Evolutionary conservation across 2,888 invertebrate genomes (phyloP).

Genomic region (Eupeodes latifasciatus): DNA sequence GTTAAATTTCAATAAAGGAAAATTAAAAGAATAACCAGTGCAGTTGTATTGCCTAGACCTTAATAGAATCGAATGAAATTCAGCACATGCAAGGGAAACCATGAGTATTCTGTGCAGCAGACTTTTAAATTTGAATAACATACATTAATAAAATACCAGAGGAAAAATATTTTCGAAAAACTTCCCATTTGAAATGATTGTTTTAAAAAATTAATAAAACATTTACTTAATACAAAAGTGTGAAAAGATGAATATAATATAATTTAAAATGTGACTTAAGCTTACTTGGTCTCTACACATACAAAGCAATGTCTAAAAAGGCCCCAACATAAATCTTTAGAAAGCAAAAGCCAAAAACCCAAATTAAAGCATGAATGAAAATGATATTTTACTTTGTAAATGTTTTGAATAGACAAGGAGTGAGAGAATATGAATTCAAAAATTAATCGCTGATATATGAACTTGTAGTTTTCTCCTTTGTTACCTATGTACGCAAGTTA

Average conservation of each 20-base stretch:
- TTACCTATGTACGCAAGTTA: neutral
- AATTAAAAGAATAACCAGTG: too few species aligned
- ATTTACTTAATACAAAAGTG: neutral
- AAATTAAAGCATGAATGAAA: constrained; percentile 4
- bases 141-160: too few species aligned
- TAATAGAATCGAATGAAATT: too few species aligned
- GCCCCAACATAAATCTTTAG: neutral
- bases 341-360: neutral
- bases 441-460: neutral
- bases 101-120: too few species aligned
- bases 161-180: too few species aligned
- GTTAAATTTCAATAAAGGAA: too few species aligned
- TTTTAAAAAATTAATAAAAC: neutral
- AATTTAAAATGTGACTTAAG: neutral
- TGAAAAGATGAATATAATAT: neutral
- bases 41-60: too few species aligned
- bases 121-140: too few species aligned
- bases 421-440: neutral
- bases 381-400: neutral
- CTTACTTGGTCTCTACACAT: constrained; percentile 12
- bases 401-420: neutral
- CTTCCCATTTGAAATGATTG: neutral
- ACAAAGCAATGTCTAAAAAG: constrained; percentile 16
- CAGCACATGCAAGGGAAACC: too few species aligned
- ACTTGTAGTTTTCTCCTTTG: neutral